These are phyloP conservation scores for Patiria miniata DNA, from an alignment of 35 echinoderm and acorn worm genomes.

Conservation along the genomic window DNA sequence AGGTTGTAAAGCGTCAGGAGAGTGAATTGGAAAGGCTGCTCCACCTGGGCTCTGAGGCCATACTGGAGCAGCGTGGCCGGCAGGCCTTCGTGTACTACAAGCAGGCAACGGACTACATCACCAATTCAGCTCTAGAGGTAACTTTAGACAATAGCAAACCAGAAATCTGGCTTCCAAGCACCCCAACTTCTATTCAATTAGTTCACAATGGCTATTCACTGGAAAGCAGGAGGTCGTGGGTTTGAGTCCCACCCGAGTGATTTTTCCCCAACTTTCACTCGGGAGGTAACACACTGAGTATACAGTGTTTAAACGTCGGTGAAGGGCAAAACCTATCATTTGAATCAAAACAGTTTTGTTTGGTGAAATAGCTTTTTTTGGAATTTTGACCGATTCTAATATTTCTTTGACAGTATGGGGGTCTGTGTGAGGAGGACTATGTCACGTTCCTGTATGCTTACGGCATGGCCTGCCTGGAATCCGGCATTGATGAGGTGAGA, in stretches of 20 bases:
- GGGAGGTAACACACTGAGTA: no score
- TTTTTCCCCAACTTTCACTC: no score
- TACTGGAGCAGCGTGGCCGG: constrained; percentile 29
- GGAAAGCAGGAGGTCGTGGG: no score
- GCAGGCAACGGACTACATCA: constrained; percentile 42
- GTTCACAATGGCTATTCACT: no score
- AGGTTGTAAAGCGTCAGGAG: constrained; percentile 10
- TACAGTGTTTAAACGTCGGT: no score
- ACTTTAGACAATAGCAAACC: no score
- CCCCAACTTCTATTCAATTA: background rate
- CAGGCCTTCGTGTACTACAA: constrained; percentile 53
- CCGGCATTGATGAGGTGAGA: constrained; percentile 61
- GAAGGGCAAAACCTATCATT: no score
- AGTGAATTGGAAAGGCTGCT: constrained; percentile 30
- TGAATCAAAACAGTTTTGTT: background rate
- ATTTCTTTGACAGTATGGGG: constrained; percentile 58
- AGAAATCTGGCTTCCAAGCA: background rate
- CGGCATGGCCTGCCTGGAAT: constrained; percentile 57
- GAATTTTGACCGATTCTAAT: background rate
- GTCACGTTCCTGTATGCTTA: constrained; percentile 63
- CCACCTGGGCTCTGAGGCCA: constrained; percentile 22
- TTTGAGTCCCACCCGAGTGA: no score
- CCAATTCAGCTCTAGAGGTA: constrained; percentile 21
- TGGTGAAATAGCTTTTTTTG: background rate
- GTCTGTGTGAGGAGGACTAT: constrained; percentile 60